A percentile compares a stretch with the other conserved stretches of the same genome.
Evolutionary conservation across 2,888 invertebrate genomes (phyloP).

Genomic region (Epicampocera succincta): DNA sequence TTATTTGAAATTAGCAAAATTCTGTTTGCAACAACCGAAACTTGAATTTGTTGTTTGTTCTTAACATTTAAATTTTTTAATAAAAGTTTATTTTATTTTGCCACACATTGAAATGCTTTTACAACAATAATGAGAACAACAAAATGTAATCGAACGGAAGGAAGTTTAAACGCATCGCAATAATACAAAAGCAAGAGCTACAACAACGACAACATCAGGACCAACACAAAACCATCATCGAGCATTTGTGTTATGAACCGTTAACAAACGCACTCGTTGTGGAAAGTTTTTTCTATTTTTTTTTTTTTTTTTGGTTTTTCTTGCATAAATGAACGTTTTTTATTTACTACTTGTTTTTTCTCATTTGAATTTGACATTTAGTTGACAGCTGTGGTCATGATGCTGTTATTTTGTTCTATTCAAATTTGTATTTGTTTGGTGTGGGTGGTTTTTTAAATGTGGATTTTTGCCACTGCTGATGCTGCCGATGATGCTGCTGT

Average conservation of each 20-base stretch:
- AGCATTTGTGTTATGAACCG: conserved; percentile 71
- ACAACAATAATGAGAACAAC: conserved; percentile 54
- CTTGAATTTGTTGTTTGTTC: background rate
- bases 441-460: conserved; percentile 52
- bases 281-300: conserved; percentile 39
- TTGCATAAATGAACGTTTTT: conserved; percentile 3
- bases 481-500: conserved; percentile 39
- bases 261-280: conserved; percentile 70
- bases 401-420: conserved; percentile 63
- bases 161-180: conserved; percentile 72
- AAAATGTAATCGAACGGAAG: conserved; percentile 74
- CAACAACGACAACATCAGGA: conserved; percentile 31
- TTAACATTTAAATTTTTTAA: conserved; percentile 43
- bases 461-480: conserved; percentile 44
- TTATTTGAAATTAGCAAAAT: no score
- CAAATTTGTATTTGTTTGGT: conserved; percentile 42
- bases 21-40: no score
- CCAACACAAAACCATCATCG: conserved; percentile 42
- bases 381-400: conserved; percentile 78
- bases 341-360: conserved; percentile 36
- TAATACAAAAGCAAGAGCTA: conserved; percentile 35
- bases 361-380: conserved; percentile 79
- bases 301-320: background rate
- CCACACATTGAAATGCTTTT: conserved; percentile 58
- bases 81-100: conserved; percentile 53